phyloP scores from a whole-genome alignment of 2,113 vertebrate species.

The Triplophysa dalaica region DNA sequence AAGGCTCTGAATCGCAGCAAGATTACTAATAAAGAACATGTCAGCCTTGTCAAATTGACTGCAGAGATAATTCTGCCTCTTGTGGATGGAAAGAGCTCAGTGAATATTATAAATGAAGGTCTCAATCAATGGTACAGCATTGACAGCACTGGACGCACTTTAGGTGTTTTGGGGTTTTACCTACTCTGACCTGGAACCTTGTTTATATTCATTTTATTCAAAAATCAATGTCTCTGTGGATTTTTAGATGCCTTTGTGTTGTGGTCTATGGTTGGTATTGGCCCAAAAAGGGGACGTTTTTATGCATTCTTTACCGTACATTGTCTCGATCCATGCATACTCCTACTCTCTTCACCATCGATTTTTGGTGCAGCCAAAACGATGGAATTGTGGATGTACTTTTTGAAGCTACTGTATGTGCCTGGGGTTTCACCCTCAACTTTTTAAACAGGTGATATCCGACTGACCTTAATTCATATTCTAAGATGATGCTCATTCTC shows the following conservation, averaged over 20 bases:
- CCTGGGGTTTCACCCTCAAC: no score
- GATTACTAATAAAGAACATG: background rate
- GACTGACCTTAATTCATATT: constrained; percentile 57
- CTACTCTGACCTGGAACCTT: constrained; percentile 1
- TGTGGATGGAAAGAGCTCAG: background rate
- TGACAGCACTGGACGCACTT: background rate
- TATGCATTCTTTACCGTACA: no score
- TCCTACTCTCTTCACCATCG: no score
- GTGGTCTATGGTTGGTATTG: no score
- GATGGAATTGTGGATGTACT: background rate
- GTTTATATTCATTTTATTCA: constrained; percentile 6
- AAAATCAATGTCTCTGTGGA: background rate
- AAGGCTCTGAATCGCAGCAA: constrained; percentile 4
- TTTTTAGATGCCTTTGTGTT: background rate
- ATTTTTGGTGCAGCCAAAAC: background rate
- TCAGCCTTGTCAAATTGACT: background rate
- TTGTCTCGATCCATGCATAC: no score
- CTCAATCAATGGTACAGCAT: constrained; percentile 5
- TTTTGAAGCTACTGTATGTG: background rate
- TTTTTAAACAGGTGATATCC: constrained; percentile 7
- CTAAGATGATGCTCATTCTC: background rate
- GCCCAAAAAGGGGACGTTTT: no score
- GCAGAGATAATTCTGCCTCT: background rate
- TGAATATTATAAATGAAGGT: constrained; percentile 2
- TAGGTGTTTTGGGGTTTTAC: constrained; percentile 10